phyloP scores from a whole-genome alignment of 2,888 invertebrate genomes.

The Cancer borealis region DNA sequence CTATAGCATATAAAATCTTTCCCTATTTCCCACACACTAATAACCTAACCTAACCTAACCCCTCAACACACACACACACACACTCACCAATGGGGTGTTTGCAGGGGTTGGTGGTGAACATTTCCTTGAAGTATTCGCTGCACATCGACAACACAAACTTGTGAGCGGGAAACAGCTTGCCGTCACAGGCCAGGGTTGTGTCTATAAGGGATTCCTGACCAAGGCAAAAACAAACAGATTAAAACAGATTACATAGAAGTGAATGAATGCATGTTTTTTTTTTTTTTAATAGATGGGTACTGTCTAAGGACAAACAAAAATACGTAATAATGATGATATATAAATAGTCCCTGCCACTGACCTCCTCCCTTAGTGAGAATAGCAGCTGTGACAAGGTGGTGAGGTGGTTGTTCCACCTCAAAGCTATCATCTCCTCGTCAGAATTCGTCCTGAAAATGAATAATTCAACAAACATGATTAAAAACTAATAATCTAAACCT shows the following conservation, averaged over 20 bases:
- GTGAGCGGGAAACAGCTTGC: constrained; percentile 76
- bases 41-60: no score
- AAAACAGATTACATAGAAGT: no score
- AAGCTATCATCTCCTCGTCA: constrained; percentile 77
- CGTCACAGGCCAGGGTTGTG: constrained; percentile 77
- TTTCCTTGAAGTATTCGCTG: constrained; percentile 77
- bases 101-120: constrained; percentile 77
- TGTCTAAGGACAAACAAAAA: background rate
- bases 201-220: constrained; percentile 76
- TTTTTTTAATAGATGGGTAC: no score
- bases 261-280: no score
- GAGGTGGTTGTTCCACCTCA: constrained; percentile 77
- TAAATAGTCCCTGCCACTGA: background rate
- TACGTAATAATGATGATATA: background rate
- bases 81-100: constrained; percentile 77
- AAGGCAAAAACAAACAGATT: no score
- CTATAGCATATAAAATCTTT: background rate
- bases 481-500: no score
- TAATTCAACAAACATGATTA: no score
- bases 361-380: constrained; percentile 75
- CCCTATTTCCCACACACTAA: background rate
- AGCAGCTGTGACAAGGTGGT: constrained; percentile 74
- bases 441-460: constrained; percentile 55
- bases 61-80: no score
- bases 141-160: constrained; percentile 77